Base-by-base conservation (phyloP, 2,888 invertebrate species). In the Gastracanthus pulcherrimus region DNA sequence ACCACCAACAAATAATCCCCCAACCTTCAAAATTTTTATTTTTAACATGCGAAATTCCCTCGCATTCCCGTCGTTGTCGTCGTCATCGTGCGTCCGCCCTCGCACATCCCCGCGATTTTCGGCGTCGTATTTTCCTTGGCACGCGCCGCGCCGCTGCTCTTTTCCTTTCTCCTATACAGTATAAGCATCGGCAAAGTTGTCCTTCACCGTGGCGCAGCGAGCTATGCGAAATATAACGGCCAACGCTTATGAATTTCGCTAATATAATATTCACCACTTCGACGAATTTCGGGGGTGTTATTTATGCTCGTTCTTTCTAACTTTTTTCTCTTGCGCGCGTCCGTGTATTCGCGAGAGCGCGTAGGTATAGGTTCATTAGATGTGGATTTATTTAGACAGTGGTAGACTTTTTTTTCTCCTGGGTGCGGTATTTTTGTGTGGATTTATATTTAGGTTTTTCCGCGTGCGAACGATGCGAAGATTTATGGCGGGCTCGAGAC, bases 101-200 rank as follows among this genome's bases (percentile, higher is more conserved):
- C 13, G 13, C 58, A 19, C 62, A 9, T 36, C 36, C 11, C 19
- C 64, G 23, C 36, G 23, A 64, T 38, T 38, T 38, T 64, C 36
- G 36, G 16, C 7, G 23, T 38, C 16, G 36, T 64, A 51, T 66
- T 75, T 64, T 51, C 36, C 64, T 75, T 66, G 75, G 60, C 60
- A 72, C 45, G 72, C 11, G 60, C 60, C 3, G 29, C 4, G 19
- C 6, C 23, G 9, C 3, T 6, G 31, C 19, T 7, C 34, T 62
- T 2, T 62, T 19, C n/a, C 19, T 34, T 62, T 16, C n/a, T 31
- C 29, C 13, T 60, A 31, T 55, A 31, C 26, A 60, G n/a, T n/a
- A n/a, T n/a, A n/a, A n/a, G n/a, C n/a, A n/a, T n/a, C n/a, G n/a
- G n/a, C n/a, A n/a, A n/a, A 31, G 3, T 45, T 31, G 69, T 69